A percentile compares a stretch with the other conserved stretches of the same genome.
phyloP scores from a whole-genome alignment of 2,888 invertebrate genomes.

The Cyclophora albipunctata region DNA sequence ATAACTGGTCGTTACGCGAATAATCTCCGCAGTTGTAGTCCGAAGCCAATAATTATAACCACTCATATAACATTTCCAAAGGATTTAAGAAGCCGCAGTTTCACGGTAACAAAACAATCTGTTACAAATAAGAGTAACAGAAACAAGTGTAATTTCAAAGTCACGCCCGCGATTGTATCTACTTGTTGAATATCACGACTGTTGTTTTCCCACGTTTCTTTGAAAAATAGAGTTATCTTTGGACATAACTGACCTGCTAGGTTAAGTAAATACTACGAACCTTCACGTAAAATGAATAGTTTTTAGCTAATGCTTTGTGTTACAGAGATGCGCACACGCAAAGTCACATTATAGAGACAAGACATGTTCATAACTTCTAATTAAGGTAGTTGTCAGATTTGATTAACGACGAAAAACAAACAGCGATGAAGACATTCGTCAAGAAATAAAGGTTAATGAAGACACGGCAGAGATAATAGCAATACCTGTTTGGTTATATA shows the following conservation, averaged over 20 bases:
- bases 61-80: too few relatives aligned
- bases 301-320: too few relatives aligned
- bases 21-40: too few relatives aligned
- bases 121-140: background rate
- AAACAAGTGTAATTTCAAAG: conserved; percentile 7
- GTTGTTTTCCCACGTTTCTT: conserved; percentile 18
- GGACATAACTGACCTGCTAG: background rate
- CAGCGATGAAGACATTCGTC: conserved; percentile 16
- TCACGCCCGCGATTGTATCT: conserved; percentile 19
- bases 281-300: too few relatives aligned
- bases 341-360: background rate
- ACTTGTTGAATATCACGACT: conserved; percentile 8
- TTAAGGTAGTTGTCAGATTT: conserved; percentile 18
- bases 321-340: too few relatives aligned
- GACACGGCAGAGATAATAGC: conserved; percentile 16
- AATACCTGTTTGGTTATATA: conserved; percentile 9
- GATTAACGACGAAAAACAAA: conserved; percentile 21
- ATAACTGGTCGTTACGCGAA: conserved; percentile 18
- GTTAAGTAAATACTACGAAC: too few relatives aligned
- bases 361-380: conserved; percentile 2
- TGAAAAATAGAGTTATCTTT: conserved; percentile 11
- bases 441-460: conserved; percentile 32
- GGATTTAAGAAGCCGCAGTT: too few relatives aligned
- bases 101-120: too few relatives aligned
- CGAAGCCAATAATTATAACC: too few relatives aligned